Base-by-base conservation (phyloP, 2,888 invertebrate species). In the Mongoloraphidia duomilia region DNA sequence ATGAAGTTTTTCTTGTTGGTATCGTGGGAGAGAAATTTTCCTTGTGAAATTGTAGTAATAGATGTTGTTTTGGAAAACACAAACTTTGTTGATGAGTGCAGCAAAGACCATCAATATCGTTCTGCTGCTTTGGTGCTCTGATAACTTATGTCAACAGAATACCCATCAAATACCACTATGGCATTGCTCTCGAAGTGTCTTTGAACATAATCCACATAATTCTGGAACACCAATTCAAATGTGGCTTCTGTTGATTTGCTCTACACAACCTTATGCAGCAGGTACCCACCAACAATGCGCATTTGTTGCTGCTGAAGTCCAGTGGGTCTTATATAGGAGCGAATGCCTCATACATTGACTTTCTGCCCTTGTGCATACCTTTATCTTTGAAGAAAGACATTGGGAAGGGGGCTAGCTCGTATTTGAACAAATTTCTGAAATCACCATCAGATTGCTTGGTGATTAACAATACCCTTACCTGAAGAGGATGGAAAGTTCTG, bases 381-480 rank as follows among this genome's bases (percentile, higher is more conserved):
- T 45, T 47, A 51, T 53, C 50, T 34, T 42, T 34, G 45, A 59
- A 58, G 11, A 57, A 41, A 10, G 50, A 49, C 44, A 51, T 17
- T 12, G 55, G 58, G 45, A 51, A 55, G 14, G 55, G 57, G 9
- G 53, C 54, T 34, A 58, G 49, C 49, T 56, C 57, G 48, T 53
- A 56, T 45, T 49, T 52, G 36, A 54, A 52, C 33, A 45, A 50
- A 1, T 46, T 33, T 41, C 49, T 50, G 3, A 57, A 41, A 37
- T 56, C 53, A 14, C 17, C 47, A n/a, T n/a, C n/a, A n/a, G n/a
- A n/a, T n/a, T n/a, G n/a, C n/a, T n/a, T n/a, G n/a, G n/a, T n/a
- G n/a, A n/a, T n/a, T n/a, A n/a, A n/a, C n/a, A n/a, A n/a, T n/a
- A n/a, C n/a, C n/a, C n/a, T n/a, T n/a, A n/a, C n/a, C n/a, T n/a